These are phyloP conservation scores for Squalus acanthias DNA, from an alignment of 2,797 vertebrate species.

Conservation along the genomic window DNA sequence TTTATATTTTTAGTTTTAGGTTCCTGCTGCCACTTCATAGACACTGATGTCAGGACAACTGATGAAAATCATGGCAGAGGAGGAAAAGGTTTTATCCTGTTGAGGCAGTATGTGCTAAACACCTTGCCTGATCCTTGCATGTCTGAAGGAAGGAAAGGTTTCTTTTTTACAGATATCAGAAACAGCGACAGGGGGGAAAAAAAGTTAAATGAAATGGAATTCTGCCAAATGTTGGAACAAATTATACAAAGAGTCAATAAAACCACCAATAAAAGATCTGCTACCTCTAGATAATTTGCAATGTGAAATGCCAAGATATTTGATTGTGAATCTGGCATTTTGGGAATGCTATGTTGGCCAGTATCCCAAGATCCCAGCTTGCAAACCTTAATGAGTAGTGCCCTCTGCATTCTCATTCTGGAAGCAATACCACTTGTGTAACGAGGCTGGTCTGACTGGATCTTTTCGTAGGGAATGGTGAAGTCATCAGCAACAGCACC, in stretches of 20 bases:
- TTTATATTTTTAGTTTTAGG: too few species aligned
- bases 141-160: not conserved
- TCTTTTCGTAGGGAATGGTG: not conserved
- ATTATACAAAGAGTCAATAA: not conserved
- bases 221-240: not conserved
- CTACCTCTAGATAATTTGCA: not conserved
- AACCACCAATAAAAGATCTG: not conserved
- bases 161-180: not conserved
- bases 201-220: not conserved
- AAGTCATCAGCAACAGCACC: not conserved
- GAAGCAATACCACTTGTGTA: not conserved
- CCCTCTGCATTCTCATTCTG: not conserved
- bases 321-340: not conserved
- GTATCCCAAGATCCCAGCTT: not conserved
- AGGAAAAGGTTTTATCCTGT: not conserved
- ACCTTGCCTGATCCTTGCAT: not conserved
- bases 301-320: not conserved
- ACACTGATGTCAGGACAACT: not conserved
- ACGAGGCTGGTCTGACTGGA: not conserved
- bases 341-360: not conserved
- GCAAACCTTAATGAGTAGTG: not conserved
- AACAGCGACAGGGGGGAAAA: not conserved
- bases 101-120: not conserved
- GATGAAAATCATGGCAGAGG: not conserved
- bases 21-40: not conserved